These are phyloP conservation scores for Thymelicus acteon DNA, from an alignment of 2,888 invertebrate species.

Conservation along the genomic window DNA sequence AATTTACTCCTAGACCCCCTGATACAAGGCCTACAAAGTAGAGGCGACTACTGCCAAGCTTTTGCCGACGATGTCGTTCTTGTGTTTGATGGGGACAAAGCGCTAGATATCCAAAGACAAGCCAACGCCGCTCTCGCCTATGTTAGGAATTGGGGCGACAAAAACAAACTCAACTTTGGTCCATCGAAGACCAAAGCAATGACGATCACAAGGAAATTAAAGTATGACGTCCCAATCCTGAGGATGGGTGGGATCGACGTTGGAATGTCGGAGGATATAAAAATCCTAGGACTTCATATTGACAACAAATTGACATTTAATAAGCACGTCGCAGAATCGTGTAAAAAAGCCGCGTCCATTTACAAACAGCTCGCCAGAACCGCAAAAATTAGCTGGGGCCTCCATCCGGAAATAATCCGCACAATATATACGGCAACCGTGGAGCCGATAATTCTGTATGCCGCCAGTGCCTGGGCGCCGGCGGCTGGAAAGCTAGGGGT, in stretches of 20 bases:
- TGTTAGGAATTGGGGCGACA: conserved; percentile 4
- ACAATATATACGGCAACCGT: background rate
- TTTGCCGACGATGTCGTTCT: background rate
- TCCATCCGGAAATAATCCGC: background rate
- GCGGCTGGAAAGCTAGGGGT: background rate
- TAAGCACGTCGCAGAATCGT: background rate
- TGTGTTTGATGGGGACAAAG: background rate
- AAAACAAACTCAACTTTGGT: conserved; percentile 6
- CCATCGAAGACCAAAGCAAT: conserved; percentile 3
- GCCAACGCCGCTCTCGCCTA: background rate
- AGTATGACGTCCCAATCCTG: background rate
- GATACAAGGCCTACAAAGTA: background rate
- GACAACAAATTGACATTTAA: conserved; percentile 11
- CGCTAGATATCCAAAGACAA: background rate
- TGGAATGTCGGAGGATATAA: background rate
- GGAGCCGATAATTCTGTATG: conserved; percentile 4
- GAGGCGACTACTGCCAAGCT: background rate
- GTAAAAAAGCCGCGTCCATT: background rate
- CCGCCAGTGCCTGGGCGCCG: conserved; percentile 6
- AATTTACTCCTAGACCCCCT: conserved; percentile 16
- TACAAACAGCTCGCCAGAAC: background rate
- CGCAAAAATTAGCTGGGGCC: too few species aligned
- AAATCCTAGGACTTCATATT: background rate
- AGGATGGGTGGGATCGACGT: too few species aligned
- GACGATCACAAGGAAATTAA: background rate